Evolutionary conservation across 1,140 invertebrate genomes (phyloP).

Genomic region (Bombus haemorrhoidalis): DNA sequence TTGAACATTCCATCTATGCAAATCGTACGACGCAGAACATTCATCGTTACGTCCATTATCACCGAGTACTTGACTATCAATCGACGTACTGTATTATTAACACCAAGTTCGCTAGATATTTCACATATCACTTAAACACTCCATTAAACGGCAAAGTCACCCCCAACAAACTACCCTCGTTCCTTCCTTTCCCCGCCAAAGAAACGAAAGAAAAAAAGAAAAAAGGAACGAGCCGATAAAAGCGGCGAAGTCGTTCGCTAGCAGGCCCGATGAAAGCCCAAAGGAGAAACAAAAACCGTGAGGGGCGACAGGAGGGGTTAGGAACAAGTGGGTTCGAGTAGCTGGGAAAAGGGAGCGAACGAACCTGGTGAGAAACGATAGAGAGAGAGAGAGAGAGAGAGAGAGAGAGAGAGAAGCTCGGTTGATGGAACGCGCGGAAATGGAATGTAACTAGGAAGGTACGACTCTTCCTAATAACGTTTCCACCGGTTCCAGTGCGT

Average conservation of each 20-base stretch:
- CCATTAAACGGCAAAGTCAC: background rate
- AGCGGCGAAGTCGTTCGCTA: background rate
- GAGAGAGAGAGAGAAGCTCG: constrained; percentile 10
- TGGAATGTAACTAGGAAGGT: constrained; percentile 52
- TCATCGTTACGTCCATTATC: background rate
- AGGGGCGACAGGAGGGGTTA: background rate
- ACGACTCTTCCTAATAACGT: constrained; percentile 61
- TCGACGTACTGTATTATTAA: background rate
- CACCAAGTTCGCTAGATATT: background rate
- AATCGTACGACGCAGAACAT: background rate
- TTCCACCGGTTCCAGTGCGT: constrained; percentile 17
- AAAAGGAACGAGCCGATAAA: background rate
- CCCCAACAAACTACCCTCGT: background rate
- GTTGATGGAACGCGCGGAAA: constrained; percentile 63
- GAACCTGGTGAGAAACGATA: background rate
- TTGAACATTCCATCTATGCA: too few relatives aligned
- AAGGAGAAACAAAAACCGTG: constrained; percentile 1
- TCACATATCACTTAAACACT: background rate
- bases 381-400: background rate
- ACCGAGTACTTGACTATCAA: background rate
- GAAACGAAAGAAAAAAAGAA: background rate
- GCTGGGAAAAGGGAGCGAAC: background rate
- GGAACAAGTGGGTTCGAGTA: background rate
- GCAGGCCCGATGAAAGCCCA: background rate
- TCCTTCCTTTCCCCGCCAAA: background rate